Evolutionary conservation across 1,140 invertebrate genomes (phyloP), one percentile per base, ranked within the genome.

Genomic region (Psix sp.): DNA sequence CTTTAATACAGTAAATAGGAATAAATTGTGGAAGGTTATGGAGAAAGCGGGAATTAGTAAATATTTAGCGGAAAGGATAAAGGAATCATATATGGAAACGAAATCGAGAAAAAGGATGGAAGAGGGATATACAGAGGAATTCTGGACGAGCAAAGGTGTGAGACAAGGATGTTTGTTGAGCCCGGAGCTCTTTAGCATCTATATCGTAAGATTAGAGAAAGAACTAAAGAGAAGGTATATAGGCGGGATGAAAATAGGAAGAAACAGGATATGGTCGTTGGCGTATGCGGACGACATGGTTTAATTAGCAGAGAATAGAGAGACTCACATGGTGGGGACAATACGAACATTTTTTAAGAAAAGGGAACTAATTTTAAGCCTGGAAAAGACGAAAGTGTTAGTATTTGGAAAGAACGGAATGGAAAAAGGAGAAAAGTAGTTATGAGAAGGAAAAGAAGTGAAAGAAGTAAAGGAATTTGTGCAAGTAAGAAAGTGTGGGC

Each of bases 371-470:
- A 33, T 6, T 24, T 24, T 24, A 7, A 24, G 21, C 21, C 3
- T 7, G 7, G 21, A 24, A 7, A 24, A 24, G 7, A 24, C 21
- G 21, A 24, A 24, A 7, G 21, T 24, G 7, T 4, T 24, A 7
- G 21, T 24, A 7, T 24, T 24, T 24, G 21, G 21, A 24, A 24
- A 7, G 21, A 24, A 24, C 3, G 21, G 21, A 24, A 24, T 4
- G 10, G 29, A 33, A 11, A 33, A n/a, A 33, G n/a, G 4, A 33
- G 29, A 7, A 10, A n/a, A 33, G n/a, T 33, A 3, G n/a, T 33
- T 33, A 24, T 24, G 21, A 9, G 21, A 24, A 24, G 29, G 10
- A 42, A 21, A 33, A 33, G 29, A 33, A 33, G n/a, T 33, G 29
- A 11, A 33, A 33, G 29, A 33, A 11, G 10, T 33, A 10, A 33